phyloP scores from a whole-genome alignment of 2,113 vertebrate genomes.

The Pteropus alecto region DNA sequence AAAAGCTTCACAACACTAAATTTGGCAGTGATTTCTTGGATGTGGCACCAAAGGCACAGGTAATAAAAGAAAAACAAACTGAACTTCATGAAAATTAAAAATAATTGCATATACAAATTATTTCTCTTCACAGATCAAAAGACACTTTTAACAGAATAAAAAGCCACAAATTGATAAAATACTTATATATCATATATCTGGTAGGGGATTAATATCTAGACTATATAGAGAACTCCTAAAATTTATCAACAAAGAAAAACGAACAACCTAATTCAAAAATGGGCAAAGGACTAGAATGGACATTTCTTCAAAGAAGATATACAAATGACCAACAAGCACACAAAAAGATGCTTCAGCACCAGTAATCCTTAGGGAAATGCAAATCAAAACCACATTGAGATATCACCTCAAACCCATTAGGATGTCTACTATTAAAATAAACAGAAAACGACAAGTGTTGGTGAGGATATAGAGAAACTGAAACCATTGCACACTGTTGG shows the following conservation, averaged over 20 bases:
- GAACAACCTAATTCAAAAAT: neutral
- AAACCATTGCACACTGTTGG: neutral
- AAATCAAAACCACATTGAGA: neutral
- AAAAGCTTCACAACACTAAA: neutral
- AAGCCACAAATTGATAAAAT: neutral
- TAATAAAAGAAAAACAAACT: neutral
- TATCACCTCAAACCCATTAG: neutral
- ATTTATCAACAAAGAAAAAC: neutral
- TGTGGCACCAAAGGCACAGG: neutral
- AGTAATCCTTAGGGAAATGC: neutral
- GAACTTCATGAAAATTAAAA: neutral
- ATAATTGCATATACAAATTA: neutral
- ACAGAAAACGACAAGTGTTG: neutral
- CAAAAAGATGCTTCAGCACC: neutral
- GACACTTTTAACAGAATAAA: neutral
- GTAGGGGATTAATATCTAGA: neutral
- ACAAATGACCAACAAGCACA: neutral
- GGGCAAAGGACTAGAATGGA: neutral
- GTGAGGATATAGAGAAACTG: neutral
- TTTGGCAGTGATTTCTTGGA: neutral
- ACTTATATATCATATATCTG: neutral
- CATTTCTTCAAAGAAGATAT: neutral
- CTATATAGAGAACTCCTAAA: neutral
- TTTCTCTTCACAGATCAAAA: neutral
- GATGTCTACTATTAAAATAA: neutral